Base-by-base conservation (phyloP, 2,797 vertebrate species). In the Potorous gilbertii region DNA sequence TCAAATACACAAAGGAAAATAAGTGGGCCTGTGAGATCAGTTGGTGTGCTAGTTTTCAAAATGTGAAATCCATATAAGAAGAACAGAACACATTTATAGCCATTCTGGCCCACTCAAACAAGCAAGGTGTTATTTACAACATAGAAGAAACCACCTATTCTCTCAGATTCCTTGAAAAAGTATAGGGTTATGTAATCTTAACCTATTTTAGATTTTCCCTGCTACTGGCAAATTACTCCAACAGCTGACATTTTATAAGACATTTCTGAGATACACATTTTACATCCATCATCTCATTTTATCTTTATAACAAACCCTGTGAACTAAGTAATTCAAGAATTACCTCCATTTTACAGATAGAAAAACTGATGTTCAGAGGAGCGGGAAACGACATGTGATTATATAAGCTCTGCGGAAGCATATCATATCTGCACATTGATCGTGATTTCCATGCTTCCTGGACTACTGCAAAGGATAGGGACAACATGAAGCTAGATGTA, bases 1-100 rank as follows among this genome's bases (percentile, higher is more conserved):
- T 96, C 81, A 56, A 89, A 90, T 55, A 56, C 56, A 97, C 3
- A 97, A 95, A 96, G 74, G 66, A 96, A 46, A 94, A 90, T 94
- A 13, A 2, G 89, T 40, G 66, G 66, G 40, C 40, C 50, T 50
- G 93, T 89, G 92, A 97, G 93, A 97, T 0, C 87, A 94, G 40
- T 87, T 50, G 55, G 94, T 62, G 90, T 89, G 81, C 97, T 97
- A 97, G 93, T 92, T 90, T 90, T 34, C 52, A 54, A 29, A 56
- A 56, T 27, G 54, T 40, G 62, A 50, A 24, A 2, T 55, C 96
- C 40, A 96, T 5, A 56, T 74, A 93, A 95, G 56, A 95, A 90
- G 91, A 81, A 89, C 57, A 21, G 94, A 90, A 96, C 52, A 94
- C 8, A 57, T 93, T 97, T 95, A 90, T 90, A 55, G 13, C 9